Percentiles rank a stretch among this genome's conserved stretches.
Evolutionary conservation across 1,140 invertebrate species (phyloP).

Genomic region (Eupeodes corollae): DNA sequence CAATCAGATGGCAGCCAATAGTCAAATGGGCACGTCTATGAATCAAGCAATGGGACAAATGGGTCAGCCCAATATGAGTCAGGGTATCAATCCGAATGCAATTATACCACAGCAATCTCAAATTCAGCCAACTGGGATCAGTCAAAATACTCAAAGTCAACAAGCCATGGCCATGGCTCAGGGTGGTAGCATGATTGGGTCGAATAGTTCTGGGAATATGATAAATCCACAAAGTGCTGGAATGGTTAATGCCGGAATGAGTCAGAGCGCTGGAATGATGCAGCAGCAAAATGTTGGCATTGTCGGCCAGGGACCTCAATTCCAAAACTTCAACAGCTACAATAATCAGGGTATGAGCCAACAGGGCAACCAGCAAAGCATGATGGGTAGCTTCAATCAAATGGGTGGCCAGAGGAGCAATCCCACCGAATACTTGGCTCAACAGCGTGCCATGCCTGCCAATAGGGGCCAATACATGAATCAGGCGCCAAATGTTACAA

Average conservation of each 20-base stretch:
- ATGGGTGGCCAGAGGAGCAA: slow-evolving; percentile 35
- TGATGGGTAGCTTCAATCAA: slow-evolving; percentile 37
- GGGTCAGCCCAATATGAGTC: slow-evolving; percentile 20
- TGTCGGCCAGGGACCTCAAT: slow-evolving; percentile 29
- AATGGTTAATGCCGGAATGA: slow-evolving; percentile 17
- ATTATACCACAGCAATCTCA: slow-evolving; percentile 38
- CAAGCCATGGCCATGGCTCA: slow-evolving; percentile 38
- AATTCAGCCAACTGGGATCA: slow-evolving; percentile 40
- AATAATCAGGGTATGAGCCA: slow-evolving; percentile 20
- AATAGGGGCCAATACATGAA: slow-evolving; percentile 35
- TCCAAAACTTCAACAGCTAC: slow-evolving; percentile 33
- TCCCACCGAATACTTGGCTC: slow-evolving; percentile 39
- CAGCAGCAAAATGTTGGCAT: slow-evolving; percentile 16
- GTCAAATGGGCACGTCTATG: slow-evolving; percentile 40
- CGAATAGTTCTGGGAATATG: slow-evolving; percentile 16
- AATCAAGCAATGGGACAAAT: slow-evolving; percentile 42
- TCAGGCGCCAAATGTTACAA: slow-evolving; percentile 37
- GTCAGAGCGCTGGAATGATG: slow-evolving; percentile 5
- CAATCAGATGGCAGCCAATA: slow-evolving; percentile 29
- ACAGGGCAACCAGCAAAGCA: slow-evolving; percentile 30
- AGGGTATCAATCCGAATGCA: slow-evolving; percentile 21
- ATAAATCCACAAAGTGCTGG: not conserved
- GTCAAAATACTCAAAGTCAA: slow-evolving; percentile 38
- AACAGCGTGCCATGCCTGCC: slow-evolving; percentile 44
- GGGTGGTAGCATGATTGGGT: slow-evolving; percentile 5